Evolutionary conservation across 2,888 invertebrate genomes (phyloP).

Genomic region (Stenchaetothrips biformis): DNA sequence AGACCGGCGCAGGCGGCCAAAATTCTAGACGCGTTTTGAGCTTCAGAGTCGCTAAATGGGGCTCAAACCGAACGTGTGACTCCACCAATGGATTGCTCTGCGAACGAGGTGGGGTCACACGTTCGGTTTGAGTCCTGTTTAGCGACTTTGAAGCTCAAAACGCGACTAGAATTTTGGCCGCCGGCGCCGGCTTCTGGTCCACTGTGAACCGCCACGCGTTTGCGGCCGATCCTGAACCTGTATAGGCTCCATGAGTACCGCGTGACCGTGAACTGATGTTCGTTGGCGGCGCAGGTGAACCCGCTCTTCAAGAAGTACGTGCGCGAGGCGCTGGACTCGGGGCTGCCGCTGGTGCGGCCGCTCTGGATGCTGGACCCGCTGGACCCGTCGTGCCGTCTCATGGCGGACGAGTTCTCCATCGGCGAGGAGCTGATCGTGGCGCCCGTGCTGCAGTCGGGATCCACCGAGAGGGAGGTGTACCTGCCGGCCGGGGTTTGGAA

Average conservation of each 20-base stretch:
- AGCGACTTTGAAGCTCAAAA: no score
- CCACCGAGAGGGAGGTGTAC: constrained; percentile 73
- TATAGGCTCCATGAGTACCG: no score
- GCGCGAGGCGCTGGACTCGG: constrained; percentile 71
- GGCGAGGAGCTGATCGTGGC: constrained; percentile 89
- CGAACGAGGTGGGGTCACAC: no score
- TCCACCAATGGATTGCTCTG: no score
- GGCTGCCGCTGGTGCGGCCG: constrained; percentile 78
- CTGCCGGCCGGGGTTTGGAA: constrained; percentile 88
- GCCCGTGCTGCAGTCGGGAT: constrained; percentile 68
- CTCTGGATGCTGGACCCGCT: constrained; percentile 83
- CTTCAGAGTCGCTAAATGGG: no score
- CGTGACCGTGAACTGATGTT: neutral
- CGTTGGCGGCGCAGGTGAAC: constrained; percentile 53
- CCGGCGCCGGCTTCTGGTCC: neutral
- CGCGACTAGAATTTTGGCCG: no score
- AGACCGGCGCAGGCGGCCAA: no score
- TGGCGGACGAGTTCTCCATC: constrained; percentile 81
- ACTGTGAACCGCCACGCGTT: neutral
- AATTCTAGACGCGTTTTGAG: no score
- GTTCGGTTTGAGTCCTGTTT: no score
- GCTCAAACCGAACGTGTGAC: no score
- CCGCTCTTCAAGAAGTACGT: constrained; percentile 72
- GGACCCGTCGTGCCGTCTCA: constrained; percentile 69
- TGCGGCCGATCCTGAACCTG: no score